A percentile compares a stretch with the other conserved stretches of the same genome.
These are phyloP conservation scores for Eristalinus sepulchralis DNA, from an alignment of 2,888 invertebrate species.

Conservation along the genomic window DNA sequence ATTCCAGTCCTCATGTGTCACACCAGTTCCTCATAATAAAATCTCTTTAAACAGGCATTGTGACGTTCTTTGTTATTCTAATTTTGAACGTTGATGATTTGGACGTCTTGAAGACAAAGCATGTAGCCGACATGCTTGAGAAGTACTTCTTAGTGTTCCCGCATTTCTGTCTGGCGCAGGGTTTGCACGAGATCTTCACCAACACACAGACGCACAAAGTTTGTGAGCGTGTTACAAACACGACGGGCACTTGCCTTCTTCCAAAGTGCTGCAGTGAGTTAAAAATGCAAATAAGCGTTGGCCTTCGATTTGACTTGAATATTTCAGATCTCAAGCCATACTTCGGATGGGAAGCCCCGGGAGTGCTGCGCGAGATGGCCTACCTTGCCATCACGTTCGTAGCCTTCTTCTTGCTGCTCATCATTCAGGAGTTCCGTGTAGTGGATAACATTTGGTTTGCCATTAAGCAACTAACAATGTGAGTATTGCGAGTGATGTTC, in stretches of 20 bases:
- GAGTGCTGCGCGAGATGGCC: conserved; percentile 86
- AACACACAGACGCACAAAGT: conserved; percentile 74
- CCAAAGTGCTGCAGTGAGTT: conserved; percentile 78
- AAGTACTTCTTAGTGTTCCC: conserved; percentile 87
- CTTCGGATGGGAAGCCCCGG: conserved; percentile 86
- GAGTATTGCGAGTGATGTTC: too few species aligned
- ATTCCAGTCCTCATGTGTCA: too few species aligned
- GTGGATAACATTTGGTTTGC: conserved; percentile 68
- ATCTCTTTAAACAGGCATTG: conserved; percentile 83
- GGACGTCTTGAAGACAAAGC: conserved; percentile 82
- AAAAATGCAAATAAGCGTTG: background rate
- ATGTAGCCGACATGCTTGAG: conserved; percentile 84
- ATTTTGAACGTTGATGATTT: conserved; percentile 85
- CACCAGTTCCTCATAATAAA: background rate
- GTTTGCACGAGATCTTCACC: conserved; percentile 79
- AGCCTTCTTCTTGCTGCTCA: conserved; percentile 84
- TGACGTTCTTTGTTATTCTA: conserved; percentile 86
- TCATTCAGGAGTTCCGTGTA: conserved; percentile 83
- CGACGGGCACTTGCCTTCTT: conserved; percentile 6
- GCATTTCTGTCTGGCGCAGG: conserved; percentile 84
- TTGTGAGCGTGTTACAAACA: conserved; percentile 70
- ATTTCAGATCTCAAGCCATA: conserved; percentile 79
- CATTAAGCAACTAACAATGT: conserved; percentile 28
- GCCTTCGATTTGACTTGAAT: background rate
- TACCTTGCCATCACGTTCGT: conserved; percentile 83